A percentile compares a stretch with the other conserved stretches of the same genome.
These are phyloP conservation scores for Trissolcus brochymenae DNA, from an alignment of 2,888 invertebrate genomes.

Conservation along the genomic window DNA sequence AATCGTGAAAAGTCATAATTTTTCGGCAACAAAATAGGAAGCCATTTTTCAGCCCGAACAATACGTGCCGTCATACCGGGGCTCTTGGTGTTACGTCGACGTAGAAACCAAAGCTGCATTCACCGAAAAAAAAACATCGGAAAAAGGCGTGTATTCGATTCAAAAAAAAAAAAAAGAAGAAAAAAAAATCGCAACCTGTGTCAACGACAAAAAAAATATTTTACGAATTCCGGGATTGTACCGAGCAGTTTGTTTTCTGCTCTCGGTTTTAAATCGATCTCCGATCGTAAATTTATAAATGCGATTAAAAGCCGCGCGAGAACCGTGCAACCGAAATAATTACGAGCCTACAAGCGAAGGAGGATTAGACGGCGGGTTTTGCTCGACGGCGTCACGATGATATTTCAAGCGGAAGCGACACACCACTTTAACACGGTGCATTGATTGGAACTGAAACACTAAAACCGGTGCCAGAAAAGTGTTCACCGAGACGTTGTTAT, in stretches of 20 bases:
- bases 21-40: slow-evolving; percentile 10
- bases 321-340: slow-evolving; percentile 43
- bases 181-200: no score
- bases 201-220: no score
- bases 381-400: background rate
- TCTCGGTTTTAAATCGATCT: no score
- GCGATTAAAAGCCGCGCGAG: slow-evolving; percentile 34
- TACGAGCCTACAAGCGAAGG: background rate
- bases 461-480: no score
- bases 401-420: no score
- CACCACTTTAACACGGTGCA: no score
- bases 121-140: background rate
- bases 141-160: background rate
- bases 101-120: no score
- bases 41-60: slow-evolving; percentile 23
- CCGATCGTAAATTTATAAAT: slow-evolving; percentile 31
- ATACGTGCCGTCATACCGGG: slow-evolving; percentile 2
- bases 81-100: background rate
- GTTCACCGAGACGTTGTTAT: no score
- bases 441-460: no score
- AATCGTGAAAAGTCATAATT: background rate
- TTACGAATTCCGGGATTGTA: no score
- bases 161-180: no score
- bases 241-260: no score
- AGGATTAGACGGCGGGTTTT: background rate